Evolutionary conservation across 2,113 vertebrate species (phyloP).

Genomic region (Neodontobutis hainanensis): DNA sequence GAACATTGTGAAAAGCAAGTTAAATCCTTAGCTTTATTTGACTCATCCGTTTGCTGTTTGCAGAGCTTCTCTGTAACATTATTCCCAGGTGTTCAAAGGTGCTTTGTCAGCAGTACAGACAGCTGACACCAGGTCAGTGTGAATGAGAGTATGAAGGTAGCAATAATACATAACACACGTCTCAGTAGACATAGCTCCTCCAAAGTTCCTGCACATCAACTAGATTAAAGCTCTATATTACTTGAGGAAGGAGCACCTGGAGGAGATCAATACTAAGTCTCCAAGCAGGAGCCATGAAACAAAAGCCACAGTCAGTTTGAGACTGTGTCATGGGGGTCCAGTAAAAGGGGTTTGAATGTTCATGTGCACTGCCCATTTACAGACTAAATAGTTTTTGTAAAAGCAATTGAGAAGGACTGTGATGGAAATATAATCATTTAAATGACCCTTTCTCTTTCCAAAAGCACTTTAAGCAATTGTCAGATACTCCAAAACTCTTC

Average conservation of each 20-base stretch:
- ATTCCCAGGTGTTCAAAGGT: conserved; percentile 42
- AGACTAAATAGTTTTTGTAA: conserved; percentile 10
- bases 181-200: conserved; percentile 55
- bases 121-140: conserved; percentile 59
- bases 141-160: conserved; percentile 58
- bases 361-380: conserved; percentile 17
- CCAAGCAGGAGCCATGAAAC: conserved; percentile 56
- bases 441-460: conserved; percentile 22
- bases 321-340: conserved; percentile 43
- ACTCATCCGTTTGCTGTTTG: conserved; percentile 12
- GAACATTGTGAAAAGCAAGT: too few species aligned
- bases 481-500: too few species aligned
- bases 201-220: conserved; percentile 63
- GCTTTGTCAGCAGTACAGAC: conserved; percentile 63
- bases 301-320: conserved; percentile 56
- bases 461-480: neutral
- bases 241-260: conserved; percentile 51
- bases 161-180: conserved; percentile 65
- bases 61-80: conserved; percentile 20
- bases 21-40: conserved; percentile 2
- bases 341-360: conserved; percentile 40
- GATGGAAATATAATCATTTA: conserved; percentile 17
- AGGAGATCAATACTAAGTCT: conserved; percentile 71
- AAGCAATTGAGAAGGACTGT: conserved; percentile 32
- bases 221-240: conserved; percentile 76